Percentiles rank a stretch among this genome's conserved stretches.
Conservation (phyloP, 2,888 invertebrate species). For the Sinelater perroti region DNA sequence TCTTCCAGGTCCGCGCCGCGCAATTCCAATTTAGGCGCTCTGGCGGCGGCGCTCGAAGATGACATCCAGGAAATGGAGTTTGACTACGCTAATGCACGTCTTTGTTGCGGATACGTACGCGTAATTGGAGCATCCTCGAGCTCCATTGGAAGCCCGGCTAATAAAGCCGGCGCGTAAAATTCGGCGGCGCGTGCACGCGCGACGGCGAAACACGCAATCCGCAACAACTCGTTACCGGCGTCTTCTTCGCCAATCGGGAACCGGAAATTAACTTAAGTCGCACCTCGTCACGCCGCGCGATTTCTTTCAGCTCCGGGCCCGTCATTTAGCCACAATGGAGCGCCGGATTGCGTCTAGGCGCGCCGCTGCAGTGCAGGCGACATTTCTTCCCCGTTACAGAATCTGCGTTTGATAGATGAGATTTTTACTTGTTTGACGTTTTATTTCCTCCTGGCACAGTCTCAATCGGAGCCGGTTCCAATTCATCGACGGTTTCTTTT, state of each 20-base stretch:
- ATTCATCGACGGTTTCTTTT: conserved; percentile 31
- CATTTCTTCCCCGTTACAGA: conserved; percentile 38
- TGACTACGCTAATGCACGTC: conserved; percentile 23
- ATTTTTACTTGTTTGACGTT: conserved; percentile 48
- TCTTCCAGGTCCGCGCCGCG: not conserved
- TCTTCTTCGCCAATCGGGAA: conserved; percentile 44
- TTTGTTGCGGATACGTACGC: conserved; percentile 17
- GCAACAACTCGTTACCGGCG: conserved; percentile 39
- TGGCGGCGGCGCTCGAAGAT: conserved; percentile 2
- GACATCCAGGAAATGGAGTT: conserved; percentile 16
- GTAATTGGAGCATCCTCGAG: conserved; percentile 17
- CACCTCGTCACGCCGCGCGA: conserved; percentile 32
- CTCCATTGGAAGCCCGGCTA: conserved; percentile 24
- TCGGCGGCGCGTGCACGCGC: conserved; percentile 17
- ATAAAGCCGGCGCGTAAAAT: conserved; percentile 30
- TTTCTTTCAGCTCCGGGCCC: conserved; percentile 28
- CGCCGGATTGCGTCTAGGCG: conserved; percentile 26
- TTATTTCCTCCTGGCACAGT: conserved; percentile 45
- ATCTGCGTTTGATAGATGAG: conserved; percentile 45
- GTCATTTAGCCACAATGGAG: conserved; percentile 25
- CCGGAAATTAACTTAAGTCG: conserved; percentile 45
- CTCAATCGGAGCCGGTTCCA: conserved; percentile 44
- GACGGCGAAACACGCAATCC: conserved; percentile 35
- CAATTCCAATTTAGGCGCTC: not conserved
- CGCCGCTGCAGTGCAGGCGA: conserved; percentile 36